Evolutionary conservation across 2,797 vertebrate genomes (phyloP).

Genomic region (Cryptoblepharus egeriae): DNA sequence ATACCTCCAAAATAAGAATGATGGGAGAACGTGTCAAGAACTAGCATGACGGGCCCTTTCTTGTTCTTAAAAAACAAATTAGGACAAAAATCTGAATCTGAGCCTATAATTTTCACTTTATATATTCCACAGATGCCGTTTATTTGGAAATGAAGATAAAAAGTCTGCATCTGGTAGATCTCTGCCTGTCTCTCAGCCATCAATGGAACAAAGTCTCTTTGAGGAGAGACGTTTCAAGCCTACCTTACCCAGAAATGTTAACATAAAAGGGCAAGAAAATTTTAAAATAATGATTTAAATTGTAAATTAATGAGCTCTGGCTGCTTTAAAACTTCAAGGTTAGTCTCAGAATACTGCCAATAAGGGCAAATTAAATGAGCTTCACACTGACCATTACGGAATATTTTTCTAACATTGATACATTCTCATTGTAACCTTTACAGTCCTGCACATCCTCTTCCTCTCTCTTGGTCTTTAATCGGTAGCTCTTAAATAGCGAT

Average conservation of each 20-base stretch:
- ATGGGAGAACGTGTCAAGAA: neutral
- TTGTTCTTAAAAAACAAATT: neutral
- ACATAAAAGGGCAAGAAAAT: neutral
- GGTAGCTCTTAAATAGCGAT: neutral
- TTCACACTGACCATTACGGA: slow-evolving; percentile 10
- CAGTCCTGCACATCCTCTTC: slow-evolving; percentile 2
- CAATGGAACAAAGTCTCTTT: neutral
- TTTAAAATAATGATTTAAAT: neutral
- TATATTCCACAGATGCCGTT: neutral
- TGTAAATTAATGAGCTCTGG: neutral
- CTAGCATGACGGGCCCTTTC: neutral
- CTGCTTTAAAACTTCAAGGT: slow-evolving; percentile 1
- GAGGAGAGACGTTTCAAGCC: neutral
- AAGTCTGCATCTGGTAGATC: neutral
- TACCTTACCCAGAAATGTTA: neutral
- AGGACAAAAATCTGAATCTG: neutral
- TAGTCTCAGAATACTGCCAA: neutral
- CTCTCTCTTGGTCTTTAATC: neutral
- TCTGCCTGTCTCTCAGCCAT: neutral
- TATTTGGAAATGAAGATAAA: neutral
- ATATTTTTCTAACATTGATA: neutral
- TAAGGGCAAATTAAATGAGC: neutral
- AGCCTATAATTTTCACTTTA: neutral
- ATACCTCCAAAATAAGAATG: neutral
- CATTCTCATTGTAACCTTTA: slow-evolving; percentile 6